A percentile compares a stretch with the other conserved stretches of the same genome.
Evolutionary conservation across 2,888 invertebrate species (phyloP).

Genomic region (Reticulitermes lucifugus): DNA sequence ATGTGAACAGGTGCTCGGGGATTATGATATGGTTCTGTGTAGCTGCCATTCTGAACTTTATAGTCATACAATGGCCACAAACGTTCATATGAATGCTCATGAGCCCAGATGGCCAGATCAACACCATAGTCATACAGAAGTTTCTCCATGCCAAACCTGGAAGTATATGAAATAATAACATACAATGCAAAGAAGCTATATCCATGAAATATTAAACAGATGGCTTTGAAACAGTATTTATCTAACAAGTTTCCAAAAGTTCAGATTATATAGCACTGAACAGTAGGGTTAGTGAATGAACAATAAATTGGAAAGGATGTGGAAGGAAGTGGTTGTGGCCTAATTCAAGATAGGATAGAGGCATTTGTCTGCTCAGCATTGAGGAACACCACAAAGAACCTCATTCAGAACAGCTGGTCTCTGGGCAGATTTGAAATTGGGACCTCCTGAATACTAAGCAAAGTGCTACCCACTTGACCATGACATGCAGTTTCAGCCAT

Average conservation of each 20-base stretch:
- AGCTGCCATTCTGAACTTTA: slow-evolving; percentile 75
- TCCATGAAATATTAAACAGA: no score
- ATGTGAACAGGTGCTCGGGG: slow-evolving; percentile 92
- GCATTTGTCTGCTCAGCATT: no score
- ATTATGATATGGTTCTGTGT: slow-evolving; percentile 76
- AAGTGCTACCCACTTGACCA: background rate
- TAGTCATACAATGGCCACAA: slow-evolving; percentile 94
- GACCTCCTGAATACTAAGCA: background rate
- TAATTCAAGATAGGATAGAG: no score
- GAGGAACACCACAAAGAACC: no score
- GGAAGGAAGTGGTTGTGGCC: no score
- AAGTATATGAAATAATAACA: background rate
- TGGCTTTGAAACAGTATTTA: no score
- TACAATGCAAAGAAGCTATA: no score
- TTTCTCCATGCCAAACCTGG: slow-evolving; percentile 74
- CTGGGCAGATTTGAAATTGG: background rate
- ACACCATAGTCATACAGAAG: slow-evolving; percentile 90
- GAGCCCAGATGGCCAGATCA: slow-evolving; percentile 95
- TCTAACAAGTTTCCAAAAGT: no score
- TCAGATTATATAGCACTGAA: no score
- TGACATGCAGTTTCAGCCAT: no score
- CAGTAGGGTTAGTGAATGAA: no score
- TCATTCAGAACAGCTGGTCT: background rate
- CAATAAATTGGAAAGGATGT: no score
- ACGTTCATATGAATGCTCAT: slow-evolving; percentile 97